A percentile compares a stretch with the other conserved stretches of the same genome.
phyloP scores from a whole-genome alignment of 2,113 vertebrate genomes.

The Tringa solitaria region DNA sequence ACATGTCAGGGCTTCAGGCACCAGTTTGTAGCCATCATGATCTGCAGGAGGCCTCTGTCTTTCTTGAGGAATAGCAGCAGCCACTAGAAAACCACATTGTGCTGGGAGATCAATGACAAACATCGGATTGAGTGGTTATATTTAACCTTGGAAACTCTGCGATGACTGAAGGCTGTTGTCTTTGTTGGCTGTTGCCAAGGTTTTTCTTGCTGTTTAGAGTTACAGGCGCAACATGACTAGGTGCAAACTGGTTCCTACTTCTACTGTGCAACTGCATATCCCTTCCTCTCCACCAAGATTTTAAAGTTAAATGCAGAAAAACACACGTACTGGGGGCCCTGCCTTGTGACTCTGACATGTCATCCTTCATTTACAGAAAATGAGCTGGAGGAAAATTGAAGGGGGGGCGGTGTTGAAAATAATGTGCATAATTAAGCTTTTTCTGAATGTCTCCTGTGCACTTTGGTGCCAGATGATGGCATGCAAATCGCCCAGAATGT shows the following conservation, averaged over 20 bases:
- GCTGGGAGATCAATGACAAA: neutral
- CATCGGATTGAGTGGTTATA: neutral
- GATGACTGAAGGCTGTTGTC: neutral
- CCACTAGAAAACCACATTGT: neutral
- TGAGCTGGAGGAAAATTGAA: neutral
- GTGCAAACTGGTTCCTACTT: neutral
- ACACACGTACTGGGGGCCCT: neutral
- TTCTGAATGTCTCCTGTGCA: neutral
- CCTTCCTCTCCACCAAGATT: neutral
- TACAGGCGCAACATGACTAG: neutral
- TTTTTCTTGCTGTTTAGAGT: neutral
- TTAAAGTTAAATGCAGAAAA: slow-evolving; percentile 1
- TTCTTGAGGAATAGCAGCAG: neutral
- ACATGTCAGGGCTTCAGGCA: neutral
- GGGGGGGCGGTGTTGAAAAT: neutral
- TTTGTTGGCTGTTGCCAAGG: neutral
- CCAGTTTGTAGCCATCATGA: neutral
- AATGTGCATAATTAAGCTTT: neutral
- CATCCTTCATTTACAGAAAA: slow-evolving; percentile 3
- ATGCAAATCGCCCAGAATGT: neutral
- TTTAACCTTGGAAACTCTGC: slow-evolving; percentile 23
- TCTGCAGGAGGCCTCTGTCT: neutral
- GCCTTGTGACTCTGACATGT: neutral
- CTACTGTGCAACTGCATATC: neutral
- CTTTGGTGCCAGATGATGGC: neutral